These are phyloP conservation scores for Psettodes erumei DNA, from an alignment of 2,113 vertebrate species.

Conservation along the genomic window DNA sequence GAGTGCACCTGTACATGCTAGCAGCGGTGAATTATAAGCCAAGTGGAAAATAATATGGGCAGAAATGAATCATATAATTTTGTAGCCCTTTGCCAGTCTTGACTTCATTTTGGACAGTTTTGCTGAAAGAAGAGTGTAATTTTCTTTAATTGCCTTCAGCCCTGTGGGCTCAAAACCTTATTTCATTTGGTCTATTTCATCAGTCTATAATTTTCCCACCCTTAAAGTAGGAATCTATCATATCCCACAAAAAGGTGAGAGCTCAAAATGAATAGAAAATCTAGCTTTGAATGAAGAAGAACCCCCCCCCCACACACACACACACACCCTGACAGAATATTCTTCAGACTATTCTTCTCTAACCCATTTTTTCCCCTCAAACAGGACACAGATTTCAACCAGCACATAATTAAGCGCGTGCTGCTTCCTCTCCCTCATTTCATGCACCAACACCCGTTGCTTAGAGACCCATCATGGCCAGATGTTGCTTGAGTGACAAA, in stretches of 20 bases:
- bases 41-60: not conserved
- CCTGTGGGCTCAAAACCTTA: not conserved
- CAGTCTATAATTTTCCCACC: not conserved
- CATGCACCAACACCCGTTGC: conserved; percentile 64
- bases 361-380: not conserved
- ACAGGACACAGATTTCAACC: conserved; percentile 16
- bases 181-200: not conserved
- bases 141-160: not conserved
- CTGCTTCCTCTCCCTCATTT: conserved; percentile 35
- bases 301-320: too few relatives aligned
- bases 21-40: not conserved
- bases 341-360: not conserved
- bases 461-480: conserved; percentile 68
- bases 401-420: conserved; percentile 41
- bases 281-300: conserved; percentile 1
- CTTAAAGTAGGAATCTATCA: not conserved
- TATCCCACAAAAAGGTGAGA: not conserved
- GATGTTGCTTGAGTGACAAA: conserved; percentile 56
- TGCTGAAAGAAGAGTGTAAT: not conserved
- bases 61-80: not conserved
- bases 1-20: not conserved
- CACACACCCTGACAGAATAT: too few relatives aligned
- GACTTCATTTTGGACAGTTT: not conserved
- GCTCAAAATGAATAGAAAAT: not conserved
- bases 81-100: not conserved